Evolutionary conservation across 92 coral and sea anemone species (phyloP).

Genomic region (Porites lobata): DNA sequence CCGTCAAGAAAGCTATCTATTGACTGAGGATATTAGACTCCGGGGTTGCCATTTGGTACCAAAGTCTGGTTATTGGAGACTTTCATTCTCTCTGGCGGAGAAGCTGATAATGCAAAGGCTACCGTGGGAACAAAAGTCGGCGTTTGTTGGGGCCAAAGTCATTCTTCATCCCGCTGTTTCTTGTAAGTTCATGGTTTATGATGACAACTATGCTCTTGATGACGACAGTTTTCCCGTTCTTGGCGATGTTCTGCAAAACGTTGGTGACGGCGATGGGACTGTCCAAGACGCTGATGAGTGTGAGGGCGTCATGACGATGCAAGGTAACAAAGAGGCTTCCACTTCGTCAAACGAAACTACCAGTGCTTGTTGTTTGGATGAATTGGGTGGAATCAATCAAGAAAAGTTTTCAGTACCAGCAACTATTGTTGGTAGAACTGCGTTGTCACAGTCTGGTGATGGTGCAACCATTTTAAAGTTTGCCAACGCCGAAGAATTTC

Average conservation of each 20-base stretch:
- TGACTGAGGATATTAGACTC: conserved; percentile 51
- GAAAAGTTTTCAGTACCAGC: background rate
- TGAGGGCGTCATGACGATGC: background rate
- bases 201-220: background rate
- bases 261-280: background rate
- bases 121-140: conserved; percentile 36
- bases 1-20: conserved; percentile 17
- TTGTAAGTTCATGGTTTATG: conserved; percentile 35
- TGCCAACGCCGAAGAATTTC: conserved; percentile 10
- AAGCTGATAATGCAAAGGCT: conserved; percentile 46
- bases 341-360: background rate
- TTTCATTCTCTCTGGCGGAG: conserved; percentile 63
- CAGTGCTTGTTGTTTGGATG: background rate
- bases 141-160: conserved; percentile 51
- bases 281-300: background rate
- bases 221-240: background rate
- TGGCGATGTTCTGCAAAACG: background rate
- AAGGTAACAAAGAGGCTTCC: background rate
- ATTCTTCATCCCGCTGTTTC: conserved; percentile 63
- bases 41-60: conserved; percentile 64
- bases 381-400: background rate
- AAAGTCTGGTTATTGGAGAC: conserved; percentile 66
- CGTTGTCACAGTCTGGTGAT: background rate
- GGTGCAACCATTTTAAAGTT: background rate
- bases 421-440: conserved; percentile 6